A percentile compares a stretch with the other conserved stretches of the same genome.
Evolutionary conservation across 2,888 invertebrate genomes (phyloP).

Genomic region (Drosophila buzzatii): DNA sequence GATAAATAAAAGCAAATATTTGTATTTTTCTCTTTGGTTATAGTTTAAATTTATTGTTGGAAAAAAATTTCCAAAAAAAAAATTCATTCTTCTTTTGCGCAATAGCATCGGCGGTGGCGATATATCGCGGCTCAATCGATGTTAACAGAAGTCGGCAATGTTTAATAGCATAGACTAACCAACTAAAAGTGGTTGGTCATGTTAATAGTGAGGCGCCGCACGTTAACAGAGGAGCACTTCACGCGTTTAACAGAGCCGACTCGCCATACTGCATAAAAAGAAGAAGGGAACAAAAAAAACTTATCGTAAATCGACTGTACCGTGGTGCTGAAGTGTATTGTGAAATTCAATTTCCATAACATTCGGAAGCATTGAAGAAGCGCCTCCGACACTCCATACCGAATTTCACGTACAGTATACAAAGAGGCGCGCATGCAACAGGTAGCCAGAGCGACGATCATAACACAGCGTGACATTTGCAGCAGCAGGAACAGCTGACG

Average conservation of each 20-base stretch:
- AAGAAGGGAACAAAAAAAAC: not conserved
- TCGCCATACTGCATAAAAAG: constrained; percentile 7
- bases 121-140: not conserved
- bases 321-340: constrained; percentile 20
- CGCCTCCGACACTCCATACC: not conserved
- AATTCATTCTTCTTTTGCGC: not conserved
- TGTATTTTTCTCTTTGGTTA: not conserved
- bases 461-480: constrained; percentile 31
- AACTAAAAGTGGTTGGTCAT: not conserved
- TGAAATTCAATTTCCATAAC: constrained; percentile 16
- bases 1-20: constrained; percentile 5
- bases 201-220: constrained; percentile 5
- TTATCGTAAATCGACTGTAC: constrained; percentile 34
- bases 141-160: not conserved
- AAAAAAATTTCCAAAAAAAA: not conserved
- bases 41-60: constrained; percentile 1
- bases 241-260: constrained; percentile 6
- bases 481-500: constrained; percentile 28
- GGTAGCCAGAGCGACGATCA: constrained; percentile 17
- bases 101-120: not conserved
- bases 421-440: constrained; percentile 27
- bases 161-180: not conserved
- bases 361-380: not conserved
- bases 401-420: constrained; percentile 22
- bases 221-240: constrained; percentile 16